These are phyloP conservation scores for Artemisiospiza belli DNA, from an alignment of 2,113 vertebrate genomes.

Conservation along the genomic window DNA sequence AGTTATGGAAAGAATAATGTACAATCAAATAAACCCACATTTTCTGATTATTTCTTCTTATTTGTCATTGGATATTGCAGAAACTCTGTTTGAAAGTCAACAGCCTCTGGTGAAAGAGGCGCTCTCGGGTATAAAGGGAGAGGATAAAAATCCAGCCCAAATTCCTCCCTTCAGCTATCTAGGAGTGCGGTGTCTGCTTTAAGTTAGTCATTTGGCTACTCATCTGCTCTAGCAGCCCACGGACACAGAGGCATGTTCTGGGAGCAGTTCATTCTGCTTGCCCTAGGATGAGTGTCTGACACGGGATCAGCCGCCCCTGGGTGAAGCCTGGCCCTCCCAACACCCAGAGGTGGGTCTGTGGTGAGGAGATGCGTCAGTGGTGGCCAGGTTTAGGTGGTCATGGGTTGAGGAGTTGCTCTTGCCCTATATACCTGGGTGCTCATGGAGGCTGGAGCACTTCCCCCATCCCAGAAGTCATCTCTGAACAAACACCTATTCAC, in stretches of 20 bases:
- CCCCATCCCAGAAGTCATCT: not conserved
- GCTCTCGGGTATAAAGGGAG: not conserved
- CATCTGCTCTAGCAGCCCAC: not conserved
- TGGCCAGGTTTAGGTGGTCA: not conserved
- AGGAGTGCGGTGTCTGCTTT: not conserved
- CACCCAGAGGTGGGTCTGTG: not conserved
- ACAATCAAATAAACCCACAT: not conserved
- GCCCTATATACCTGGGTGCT: not conserved
- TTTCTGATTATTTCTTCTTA: not conserved
- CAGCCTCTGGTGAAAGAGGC: not conserved
- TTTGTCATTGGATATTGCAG: not conserved
- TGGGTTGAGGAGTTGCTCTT: not conserved
- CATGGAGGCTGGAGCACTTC: not conserved
- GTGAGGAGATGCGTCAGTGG: not conserved
- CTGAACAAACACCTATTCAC: not conserved
- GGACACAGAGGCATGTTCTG: not conserved
- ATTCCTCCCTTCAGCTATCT: not conserved
- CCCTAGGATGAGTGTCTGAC: not conserved
- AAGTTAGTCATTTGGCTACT: conserved; percentile 45
- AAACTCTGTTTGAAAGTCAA: not conserved
- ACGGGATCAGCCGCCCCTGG: not conserved
- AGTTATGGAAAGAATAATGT: not conserved
- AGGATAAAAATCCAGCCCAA: not conserved
- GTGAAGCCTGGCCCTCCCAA: not conserved
- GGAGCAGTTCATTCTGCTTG: not conserved